Evolutionary conservation across 1,140 invertebrate genomes (phyloP).

Genomic region (Cotesia chilonis): DNA sequence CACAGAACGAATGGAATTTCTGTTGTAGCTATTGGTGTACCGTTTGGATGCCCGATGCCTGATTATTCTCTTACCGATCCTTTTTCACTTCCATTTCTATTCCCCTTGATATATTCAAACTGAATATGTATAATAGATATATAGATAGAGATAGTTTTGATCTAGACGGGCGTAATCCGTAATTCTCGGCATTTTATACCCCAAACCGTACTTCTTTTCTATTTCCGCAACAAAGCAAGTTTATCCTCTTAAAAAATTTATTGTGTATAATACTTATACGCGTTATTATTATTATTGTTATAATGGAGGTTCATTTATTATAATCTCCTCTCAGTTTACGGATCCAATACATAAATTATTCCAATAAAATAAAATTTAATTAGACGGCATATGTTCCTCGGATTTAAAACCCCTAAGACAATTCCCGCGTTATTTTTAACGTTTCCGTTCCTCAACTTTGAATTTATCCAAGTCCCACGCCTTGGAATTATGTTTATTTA

Average conservation of each 20-base stretch:
- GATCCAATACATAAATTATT: too few relatives aligned
- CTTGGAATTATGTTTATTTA: neutral
- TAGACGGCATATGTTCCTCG: too few relatives aligned
- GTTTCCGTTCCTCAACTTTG: neutral
- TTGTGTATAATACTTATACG: too few relatives aligned
- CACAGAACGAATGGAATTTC: slow-evolving; percentile 58
- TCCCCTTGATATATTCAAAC: too few relatives aligned
- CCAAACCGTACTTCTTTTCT: slow-evolving; percentile 15
- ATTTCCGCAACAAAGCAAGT: slow-evolving; percentile 32
- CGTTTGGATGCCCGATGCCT: slow-evolving; percentile 45
- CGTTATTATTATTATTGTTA: too few relatives aligned
- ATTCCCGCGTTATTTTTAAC: neutral
- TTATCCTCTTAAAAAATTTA: neutral
- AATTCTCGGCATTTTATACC: neutral
- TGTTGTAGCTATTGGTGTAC: slow-evolving; percentile 46
- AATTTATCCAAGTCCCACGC: slow-evolving; percentile 11
- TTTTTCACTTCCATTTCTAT: slow-evolving; percentile 36
- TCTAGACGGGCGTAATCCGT: neutral
- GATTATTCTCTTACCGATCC: slow-evolving; percentile 44
- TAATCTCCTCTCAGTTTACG: too few relatives aligned
- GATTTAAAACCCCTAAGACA: neutral
- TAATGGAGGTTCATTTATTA: too few relatives aligned
- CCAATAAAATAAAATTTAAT: too few relatives aligned
- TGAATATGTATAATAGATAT: neutral
- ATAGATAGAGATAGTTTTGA: neutral